Evolutionary conservation across 2,797 vertebrate species (phyloP).

Genomic region (Falco novaeseelandiae): DNA sequence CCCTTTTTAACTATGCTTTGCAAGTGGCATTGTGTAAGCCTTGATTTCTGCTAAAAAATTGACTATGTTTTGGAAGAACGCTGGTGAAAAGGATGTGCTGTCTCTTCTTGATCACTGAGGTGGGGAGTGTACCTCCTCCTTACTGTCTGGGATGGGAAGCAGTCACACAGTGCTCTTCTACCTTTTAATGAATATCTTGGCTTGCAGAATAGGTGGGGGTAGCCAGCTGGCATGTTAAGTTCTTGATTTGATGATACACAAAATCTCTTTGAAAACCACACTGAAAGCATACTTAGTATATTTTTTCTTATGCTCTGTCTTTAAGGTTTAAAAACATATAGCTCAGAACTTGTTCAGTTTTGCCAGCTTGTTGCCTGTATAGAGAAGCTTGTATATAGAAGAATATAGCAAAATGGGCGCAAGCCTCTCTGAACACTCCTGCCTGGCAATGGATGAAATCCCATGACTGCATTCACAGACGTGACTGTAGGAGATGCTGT

Average conservation of each 20-base stretch:
- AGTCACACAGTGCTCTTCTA: background rate
- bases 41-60: background rate
- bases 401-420: accelerated
- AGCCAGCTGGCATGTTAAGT: background rate
- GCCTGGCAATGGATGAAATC: background rate
- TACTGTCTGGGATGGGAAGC: background rate
- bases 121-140: background rate
- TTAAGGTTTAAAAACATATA: background rate
- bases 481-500: background rate
- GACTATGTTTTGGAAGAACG: background rate
- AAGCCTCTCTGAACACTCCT: background rate
- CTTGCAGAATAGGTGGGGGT: background rate
- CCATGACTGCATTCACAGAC: accelerated
- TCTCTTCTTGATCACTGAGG: background rate
- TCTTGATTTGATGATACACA: background rate
- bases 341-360: background rate
- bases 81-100: background rate
- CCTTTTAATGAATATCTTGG: background rate
- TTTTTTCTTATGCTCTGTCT: background rate
- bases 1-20: background rate
- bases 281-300: background rate
- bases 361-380: background rate
- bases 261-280: background rate
- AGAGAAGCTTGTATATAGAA: background rate
- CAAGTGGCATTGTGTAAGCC: background rate